Evolutionary conservation across 2,113 vertebrate species (phyloP), one percentile per base, ranked within the genome.

Genomic region (Marmota flaviventris): DNA sequence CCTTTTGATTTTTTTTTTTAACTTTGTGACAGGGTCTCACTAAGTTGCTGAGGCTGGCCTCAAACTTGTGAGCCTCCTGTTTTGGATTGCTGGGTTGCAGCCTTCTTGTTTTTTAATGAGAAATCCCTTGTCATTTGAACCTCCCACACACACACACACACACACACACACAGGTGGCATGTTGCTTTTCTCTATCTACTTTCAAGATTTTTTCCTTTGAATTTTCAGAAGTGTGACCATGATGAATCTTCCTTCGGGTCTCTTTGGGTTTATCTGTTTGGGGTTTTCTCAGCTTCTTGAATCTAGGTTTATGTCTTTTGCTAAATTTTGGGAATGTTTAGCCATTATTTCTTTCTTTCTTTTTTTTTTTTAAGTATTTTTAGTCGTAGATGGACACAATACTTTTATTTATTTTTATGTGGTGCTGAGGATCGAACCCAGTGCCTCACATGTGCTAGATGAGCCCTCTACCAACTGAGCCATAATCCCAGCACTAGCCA

Each of bases 231-330:
- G 79, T 78, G 78, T 94, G 88, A 53, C 39, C 69, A 34, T 89
- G 75, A 51, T 89, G 65, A 56, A 39, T 17, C 8, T 72, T 89
- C 67, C 27, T 16, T 5, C 58, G 48, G 51, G 85, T 90, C 92
- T 97, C 72, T 96, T 95, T 82, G 70, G 45, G 8, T 84, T 96
- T 91, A 65, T 65, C 25, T 92, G 14, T 75, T 94, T 86, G 69
- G 29, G 45, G 14, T 89, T 93, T 96, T 73, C 65, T 92, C 37
- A 93, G 0, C 29, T 89, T 96, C 48, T 84, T 67, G 5, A 84
- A 93, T 78, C 79, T 84, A 65, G 10, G 13, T 92, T 87, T 94
- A 67, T 82, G 39, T 72, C 79, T 92, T 91, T 94, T 79, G 63
- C 48, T 79, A 90, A 69, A 89, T 84, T 97, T 89, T 29, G 32